A percentile compares a stretch with the other conserved stretches of the same genome.
Conservation (phyloP, 2,797 vertebrate genomes). For the Zalophus californianus region DNA sequence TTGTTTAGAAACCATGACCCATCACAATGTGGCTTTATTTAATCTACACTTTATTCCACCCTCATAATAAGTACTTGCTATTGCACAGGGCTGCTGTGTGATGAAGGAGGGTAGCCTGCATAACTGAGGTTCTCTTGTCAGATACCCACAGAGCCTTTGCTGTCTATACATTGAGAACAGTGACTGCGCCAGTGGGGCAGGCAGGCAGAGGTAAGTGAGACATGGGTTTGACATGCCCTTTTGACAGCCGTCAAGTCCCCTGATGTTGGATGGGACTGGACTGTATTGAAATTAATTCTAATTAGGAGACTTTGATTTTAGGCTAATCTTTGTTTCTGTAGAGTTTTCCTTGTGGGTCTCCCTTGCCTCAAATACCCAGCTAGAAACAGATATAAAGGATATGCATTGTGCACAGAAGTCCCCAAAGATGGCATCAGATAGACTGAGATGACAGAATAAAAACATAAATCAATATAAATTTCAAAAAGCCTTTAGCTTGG, state of each 20-base stretch:
- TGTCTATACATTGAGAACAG: rapidly evolving
- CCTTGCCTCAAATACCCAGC: not conserved
- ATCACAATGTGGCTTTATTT: not conserved
- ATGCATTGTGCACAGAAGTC: not conserved
- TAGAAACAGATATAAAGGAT: not conserved
- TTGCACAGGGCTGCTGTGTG: not conserved
- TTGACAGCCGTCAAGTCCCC: not conserved
- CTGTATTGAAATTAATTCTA: not conserved
- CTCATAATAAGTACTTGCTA: not conserved
- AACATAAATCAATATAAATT: not conserved
- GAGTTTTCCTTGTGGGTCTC: not conserved
- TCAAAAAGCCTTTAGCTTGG: not conserved
- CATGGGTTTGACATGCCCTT: not conserved
- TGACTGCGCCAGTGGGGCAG: rapidly evolving
- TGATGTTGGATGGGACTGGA: not conserved
- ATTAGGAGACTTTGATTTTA: not conserved
- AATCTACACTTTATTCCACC: not conserved
- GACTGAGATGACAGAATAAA: not conserved
- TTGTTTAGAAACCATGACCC: slow-evolving; percentile 22
- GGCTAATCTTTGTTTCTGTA: not conserved
- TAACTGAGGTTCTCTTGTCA: not conserved
- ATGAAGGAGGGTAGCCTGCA: not conserved
- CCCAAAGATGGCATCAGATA: not conserved
- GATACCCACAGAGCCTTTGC: not conserved
- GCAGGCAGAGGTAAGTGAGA: not conserved